Evolutionary conservation across 2,113 vertebrate species (phyloP).

Genomic region (Aythya baeri): DNA sequence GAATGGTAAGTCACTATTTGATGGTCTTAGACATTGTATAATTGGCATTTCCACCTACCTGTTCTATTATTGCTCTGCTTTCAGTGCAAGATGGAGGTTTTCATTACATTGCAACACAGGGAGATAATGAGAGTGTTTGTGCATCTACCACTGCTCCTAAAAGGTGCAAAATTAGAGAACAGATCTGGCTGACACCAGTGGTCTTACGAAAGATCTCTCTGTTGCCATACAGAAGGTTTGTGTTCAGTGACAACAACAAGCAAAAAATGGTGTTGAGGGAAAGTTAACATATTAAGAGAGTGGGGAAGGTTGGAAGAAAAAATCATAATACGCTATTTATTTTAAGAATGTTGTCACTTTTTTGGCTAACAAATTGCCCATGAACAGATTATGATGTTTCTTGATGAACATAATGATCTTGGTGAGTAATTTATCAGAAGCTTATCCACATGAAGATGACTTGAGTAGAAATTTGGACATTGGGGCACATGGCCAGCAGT

Average conservation of each 20-base stretch:
- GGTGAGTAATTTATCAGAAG: background rate
- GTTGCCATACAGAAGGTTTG: background rate
- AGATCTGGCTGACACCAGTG: background rate
- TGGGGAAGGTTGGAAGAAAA: background rate
- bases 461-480: background rate
- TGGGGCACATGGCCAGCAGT: background rate
- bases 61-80: background rate
- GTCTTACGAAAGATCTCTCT: background rate
- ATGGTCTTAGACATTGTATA: background rate
- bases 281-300: background rate
- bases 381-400: background rate
- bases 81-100: background rate
- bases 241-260: background rate
- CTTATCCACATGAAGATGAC: background rate
- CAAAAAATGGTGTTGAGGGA: background rate
- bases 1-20: background rate
- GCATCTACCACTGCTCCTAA: background rate
- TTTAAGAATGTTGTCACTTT: background rate
- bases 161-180: background rate
- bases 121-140: background rate
- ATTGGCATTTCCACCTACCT: background rate
- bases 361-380: background rate
- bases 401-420: background rate
- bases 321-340: background rate
- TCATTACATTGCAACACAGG: background rate